Conservation (phyloP, 2,797 vertebrate species). For the Acrossocheilus wenchowensis region DNA sequence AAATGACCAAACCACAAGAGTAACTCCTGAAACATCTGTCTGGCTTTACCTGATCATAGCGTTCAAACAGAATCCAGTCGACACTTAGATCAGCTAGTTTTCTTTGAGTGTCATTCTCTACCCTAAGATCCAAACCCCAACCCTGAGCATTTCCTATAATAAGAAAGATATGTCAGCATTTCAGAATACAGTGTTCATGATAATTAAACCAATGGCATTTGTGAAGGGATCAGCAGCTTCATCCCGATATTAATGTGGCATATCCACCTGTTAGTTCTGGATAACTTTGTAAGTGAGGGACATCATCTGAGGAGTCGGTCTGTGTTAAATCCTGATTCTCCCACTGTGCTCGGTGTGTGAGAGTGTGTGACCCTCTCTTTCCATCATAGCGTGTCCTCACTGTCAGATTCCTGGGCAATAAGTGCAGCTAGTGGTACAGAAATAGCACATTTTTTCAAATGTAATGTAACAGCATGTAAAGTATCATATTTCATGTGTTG, state of each 20-base stretch:
- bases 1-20: neutral
- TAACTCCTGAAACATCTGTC: neutral
- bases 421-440: slow-evolving; percentile 73
- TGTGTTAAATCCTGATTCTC: slow-evolving; percentile 74
- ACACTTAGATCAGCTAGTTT: slow-evolving; percentile 69
- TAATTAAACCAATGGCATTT: neutral
- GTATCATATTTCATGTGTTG: neutral
- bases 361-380: slow-evolving; percentile 67
- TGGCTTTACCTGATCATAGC: slow-evolving; percentile 69
- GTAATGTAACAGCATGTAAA: neutral
- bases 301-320: slow-evolving; percentile 68
- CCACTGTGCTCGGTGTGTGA: slow-evolving; percentile 79
- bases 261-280: slow-evolving; percentile 36
- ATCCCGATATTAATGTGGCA: neutral
- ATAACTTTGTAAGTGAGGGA: slow-evolving; percentile 66
- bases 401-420: slow-evolving; percentile 75
- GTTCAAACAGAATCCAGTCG: slow-evolving; percentile 78
- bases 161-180: slow-evolving; percentile 74
- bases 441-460: neutral
- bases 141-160: slow-evolving; percentile 59
- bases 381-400: slow-evolving; percentile 72
- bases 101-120: slow-evolving; percentile 68
- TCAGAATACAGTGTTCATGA: slow-evolving; percentile 7
- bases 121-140: slow-evolving; percentile 69
- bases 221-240: neutral